Evolutionary conservation across 2,888 invertebrate species (phyloP).

Genomic region (Steinernema scapterisci): DNA sequence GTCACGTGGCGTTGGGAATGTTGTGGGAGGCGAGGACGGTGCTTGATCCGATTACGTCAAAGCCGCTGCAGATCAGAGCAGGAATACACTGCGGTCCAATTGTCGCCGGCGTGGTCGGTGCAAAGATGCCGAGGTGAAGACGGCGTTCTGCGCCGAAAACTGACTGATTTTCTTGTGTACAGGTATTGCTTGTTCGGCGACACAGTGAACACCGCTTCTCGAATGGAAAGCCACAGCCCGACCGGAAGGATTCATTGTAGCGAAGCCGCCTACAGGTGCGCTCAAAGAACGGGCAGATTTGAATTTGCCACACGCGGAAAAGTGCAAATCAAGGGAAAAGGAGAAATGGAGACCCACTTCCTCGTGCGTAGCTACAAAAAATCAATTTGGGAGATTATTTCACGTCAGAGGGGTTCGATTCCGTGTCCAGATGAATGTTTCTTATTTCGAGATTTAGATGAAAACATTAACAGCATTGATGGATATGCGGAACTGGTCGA

Average conservation of each 20-base stretch:
- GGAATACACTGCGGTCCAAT: conserved; percentile 62
- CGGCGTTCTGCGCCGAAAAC: no score
- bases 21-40: conserved; percentile 63
- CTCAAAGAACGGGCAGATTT: conserved; percentile 57
- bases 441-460: conserved; percentile 47
- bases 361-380: conserved; percentile 56
- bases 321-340: conserved; percentile 57
- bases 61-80: conserved; percentile 52
- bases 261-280: conserved; percentile 46
- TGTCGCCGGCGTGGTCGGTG: conserved; percentile 58
- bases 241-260: conserved; percentile 56
- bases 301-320: conserved; percentile 56
- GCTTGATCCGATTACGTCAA: conserved; percentile 49
- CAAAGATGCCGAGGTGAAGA: conserved; percentile 55
- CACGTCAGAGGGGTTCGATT: conserved; percentile 48
- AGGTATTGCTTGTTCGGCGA: conserved; percentile 59
- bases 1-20: conserved; percentile 67
- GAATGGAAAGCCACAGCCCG: conserved; percentile 54
- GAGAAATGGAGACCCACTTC: conserved; percentile 62
- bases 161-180: no score
- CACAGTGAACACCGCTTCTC: conserved; percentile 54
- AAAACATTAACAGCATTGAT: conserved; percentile 58
- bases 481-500: conserved; percentile 57
- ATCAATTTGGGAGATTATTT: conserved; percentile 64
- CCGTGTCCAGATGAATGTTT: no score